A percentile compares a stretch with the other conserved stretches of the same genome.
phyloP scores from a whole-genome alignment of 2,888 invertebrate genomes.

The Mystacides longicornis region DNA sequence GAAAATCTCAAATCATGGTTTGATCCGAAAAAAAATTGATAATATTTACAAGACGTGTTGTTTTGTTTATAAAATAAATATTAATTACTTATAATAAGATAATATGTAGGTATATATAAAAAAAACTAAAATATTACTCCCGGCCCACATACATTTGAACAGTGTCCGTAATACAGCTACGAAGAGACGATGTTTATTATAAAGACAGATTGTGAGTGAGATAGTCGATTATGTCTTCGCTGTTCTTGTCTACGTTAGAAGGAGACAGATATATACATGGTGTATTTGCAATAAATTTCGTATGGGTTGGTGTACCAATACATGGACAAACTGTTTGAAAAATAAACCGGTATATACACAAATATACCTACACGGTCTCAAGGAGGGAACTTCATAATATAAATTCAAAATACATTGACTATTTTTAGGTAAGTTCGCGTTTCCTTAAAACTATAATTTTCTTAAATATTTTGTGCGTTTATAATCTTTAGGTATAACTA shows the following conservation, averaged over 20 bases:
- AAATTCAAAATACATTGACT: no score
- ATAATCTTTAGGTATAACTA: no score
- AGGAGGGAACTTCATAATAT: no score
- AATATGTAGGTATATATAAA: constrained; percentile 1
- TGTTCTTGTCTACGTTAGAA: background rate
- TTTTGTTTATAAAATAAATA: background rate
- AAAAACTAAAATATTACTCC: constrained; percentile 19
- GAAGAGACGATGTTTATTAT: no score
- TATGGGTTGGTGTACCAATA: constrained; percentile 5
- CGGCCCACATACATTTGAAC: constrained; percentile 17
- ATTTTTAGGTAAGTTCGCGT: constrained; percentile 1
- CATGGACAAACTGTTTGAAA: constrained; percentile 6
- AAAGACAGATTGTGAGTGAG: background rate
- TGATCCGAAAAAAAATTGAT: no score
- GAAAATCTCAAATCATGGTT: no score
- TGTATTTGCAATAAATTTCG: constrained; percentile 9
- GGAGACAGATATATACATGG: constrained; percentile 6
- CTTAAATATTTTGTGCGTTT: no score
- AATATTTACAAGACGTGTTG: no score
- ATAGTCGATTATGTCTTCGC: no score
- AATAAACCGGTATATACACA: constrained; percentile 19
- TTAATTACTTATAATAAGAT: constrained; percentile 10
- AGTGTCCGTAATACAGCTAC: no score
- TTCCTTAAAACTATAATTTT: background rate
- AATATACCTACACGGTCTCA: no score